phyloP scores from a whole-genome alignment of 1,140 invertebrate species.

The Drosophila athabasca region DNA sequence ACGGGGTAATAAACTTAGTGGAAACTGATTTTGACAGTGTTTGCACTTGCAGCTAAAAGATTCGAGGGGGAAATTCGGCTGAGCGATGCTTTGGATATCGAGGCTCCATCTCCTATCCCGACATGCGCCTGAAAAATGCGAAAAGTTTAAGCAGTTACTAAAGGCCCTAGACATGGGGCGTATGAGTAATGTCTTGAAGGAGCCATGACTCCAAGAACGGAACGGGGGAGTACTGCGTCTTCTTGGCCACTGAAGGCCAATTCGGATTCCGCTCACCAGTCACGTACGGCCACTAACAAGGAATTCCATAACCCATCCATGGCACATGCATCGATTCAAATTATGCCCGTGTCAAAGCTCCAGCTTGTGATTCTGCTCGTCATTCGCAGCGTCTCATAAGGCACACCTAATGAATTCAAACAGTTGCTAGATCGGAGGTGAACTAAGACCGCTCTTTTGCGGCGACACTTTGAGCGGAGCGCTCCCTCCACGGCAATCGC shows the following conservation, averaged over 20 bases:
- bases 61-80: conserved; percentile 3
- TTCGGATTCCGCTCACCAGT: conserved; percentile 29
- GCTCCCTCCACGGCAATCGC: conserved; percentile 51
- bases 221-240: conserved; percentile 19
- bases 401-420: conserved; percentile 55
- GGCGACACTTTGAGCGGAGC: conserved; percentile 46
- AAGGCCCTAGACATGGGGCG: conserved; percentile 1
- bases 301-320: conserved; percentile 31
- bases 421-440: conserved; percentile 32
- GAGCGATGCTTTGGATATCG: conserved; percentile 6
- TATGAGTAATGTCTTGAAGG: conserved; percentile 39
- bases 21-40: conserved; percentile 60
- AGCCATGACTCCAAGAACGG: conserved; percentile 25
- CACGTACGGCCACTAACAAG: conserved; percentile 29
- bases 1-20: conserved; percentile 53
- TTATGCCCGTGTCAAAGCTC: conserved; percentile 42
- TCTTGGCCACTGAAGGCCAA: conserved; percentile 8
- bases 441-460: conserved; percentile 13
- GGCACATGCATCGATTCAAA: conserved; percentile 32
- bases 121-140: conserved; percentile 35
- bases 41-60: conserved; percentile 20
- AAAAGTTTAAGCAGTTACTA: conserved; percentile 31
- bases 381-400: conserved; percentile 39
- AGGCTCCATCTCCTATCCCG: not conserved
- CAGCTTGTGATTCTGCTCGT: conserved; percentile 62